A percentile compares a stretch with the other conserved stretches of the same genome.
phyloP scores from a whole-genome alignment of 2,113 vertebrate species.

The Orientallactaga bullata region DNA sequence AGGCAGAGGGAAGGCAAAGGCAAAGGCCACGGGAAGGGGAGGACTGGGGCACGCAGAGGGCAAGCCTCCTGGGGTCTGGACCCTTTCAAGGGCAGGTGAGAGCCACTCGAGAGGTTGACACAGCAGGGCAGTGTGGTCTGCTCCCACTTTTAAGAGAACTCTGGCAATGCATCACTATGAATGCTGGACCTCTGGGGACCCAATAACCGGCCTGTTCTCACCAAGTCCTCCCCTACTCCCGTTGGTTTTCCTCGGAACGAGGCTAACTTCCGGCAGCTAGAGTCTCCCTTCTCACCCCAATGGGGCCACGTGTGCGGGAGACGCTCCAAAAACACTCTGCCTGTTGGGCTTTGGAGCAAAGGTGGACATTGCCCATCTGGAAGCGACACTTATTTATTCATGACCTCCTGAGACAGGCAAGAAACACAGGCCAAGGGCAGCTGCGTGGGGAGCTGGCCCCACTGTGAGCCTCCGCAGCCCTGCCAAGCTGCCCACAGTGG shows the following conservation, averaged over 20 bases:
- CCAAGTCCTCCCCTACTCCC: neutral
- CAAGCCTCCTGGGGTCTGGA: too few relatives aligned
- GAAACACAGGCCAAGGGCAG: neutral
- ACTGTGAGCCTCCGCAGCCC: neutral
- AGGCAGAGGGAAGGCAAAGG: rapidly evolving
- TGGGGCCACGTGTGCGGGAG: neutral
- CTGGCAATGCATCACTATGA: neutral
- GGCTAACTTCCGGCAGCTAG: neutral
- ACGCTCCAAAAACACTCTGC: neutral
- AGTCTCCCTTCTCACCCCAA: neutral
- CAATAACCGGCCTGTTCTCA: neutral
- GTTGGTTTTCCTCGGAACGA: neutral
- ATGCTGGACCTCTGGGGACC: neutral
- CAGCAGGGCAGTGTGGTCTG: neutral
- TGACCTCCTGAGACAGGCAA: neutral
- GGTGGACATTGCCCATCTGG: neutral
- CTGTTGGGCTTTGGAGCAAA: neutral
- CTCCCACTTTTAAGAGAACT: neutral
- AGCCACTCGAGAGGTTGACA: neutral
- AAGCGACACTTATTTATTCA: neutral
- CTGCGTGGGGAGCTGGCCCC: neutral
- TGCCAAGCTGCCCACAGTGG: neutral
- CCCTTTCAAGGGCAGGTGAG: neutral
- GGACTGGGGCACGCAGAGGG: neutral
- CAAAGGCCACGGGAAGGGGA: neutral